Evolutionary conservation across 2,888 invertebrate genomes (phyloP).

Genomic region (Euspilapteryx auroguttella): DNA sequence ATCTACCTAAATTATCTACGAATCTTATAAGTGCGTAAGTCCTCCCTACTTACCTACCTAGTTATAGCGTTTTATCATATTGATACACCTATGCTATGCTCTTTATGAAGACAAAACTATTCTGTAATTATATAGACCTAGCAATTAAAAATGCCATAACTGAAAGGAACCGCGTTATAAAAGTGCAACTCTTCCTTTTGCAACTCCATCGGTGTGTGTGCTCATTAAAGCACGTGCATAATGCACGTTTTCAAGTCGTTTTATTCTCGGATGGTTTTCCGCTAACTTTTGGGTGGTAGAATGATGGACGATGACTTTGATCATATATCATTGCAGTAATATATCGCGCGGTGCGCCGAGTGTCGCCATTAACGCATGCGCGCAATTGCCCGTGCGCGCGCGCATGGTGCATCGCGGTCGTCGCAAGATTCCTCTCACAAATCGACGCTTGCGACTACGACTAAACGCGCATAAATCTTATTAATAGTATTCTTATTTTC

Average conservation of each 20-base stretch:
- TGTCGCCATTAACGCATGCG: slow-evolving; percentile 58
- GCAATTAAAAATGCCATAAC: slow-evolving; percentile 51
- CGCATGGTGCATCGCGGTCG: slow-evolving; percentile 23
- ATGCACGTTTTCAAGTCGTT: slow-evolving; percentile 28
- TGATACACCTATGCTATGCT: too few species aligned
- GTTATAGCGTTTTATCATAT: too few species aligned
- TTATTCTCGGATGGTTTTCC: slow-evolving; percentile 41
- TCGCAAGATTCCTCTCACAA: slow-evolving; percentile 38
- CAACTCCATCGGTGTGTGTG: slow-evolving; percentile 52
- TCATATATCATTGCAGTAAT: slow-evolving; percentile 56
- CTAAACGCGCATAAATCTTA: slow-evolving; percentile 52
- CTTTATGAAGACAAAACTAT: too few species aligned
- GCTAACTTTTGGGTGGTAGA: slow-evolving; percentile 59
- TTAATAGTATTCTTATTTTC: slow-evolving; percentile 51
- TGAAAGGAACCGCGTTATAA: slow-evolving; percentile 44
- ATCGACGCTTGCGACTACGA: slow-evolving; percentile 47
- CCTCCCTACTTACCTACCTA: too few species aligned
- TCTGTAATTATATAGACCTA: slow-evolving; percentile 2
- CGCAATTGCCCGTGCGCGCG: slow-evolving; percentile 36
- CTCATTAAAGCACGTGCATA: slow-evolving; percentile 49
- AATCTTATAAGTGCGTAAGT: too few species aligned
- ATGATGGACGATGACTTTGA: slow-evolving; percentile 53
- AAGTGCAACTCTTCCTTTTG: slow-evolving; percentile 51
- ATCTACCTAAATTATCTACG: too few species aligned
- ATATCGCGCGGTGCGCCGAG: slow-evolving; percentile 52